Evolutionary conservation across 2,888 invertebrate species (phyloP), one percentile per base, ranked within the genome.

Genomic region (Dendrolimus houi): DNA sequence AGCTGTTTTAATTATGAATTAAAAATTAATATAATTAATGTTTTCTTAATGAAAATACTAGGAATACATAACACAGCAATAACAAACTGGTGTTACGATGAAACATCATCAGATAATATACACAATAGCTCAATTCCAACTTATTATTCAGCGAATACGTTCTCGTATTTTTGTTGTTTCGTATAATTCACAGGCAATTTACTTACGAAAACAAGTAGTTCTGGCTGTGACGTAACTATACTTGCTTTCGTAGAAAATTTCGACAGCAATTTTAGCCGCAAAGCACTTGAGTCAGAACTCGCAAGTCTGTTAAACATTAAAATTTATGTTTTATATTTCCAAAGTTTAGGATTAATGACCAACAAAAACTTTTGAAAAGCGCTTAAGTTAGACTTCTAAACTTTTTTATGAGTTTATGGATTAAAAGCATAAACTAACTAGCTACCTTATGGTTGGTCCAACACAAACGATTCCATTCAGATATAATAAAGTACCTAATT

Each of bases 381-480:
- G 47, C 9, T 12, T 12, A 47, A 47, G 47, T 52, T 17, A 13
- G 53, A 54, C 54, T 56, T 56, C 54, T 53, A 56, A 56, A 56
- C 54, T 58, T 56, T 29, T 29, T 47, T 47, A 47, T 47, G 9
- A 47, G 47, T 10, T 47, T 47, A 47, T 47, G 47, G 47, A 47
- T 12, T 47, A 47, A 8, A 47, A 29, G 29, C 29, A 29, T 29
- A 29, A 29, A 29, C 29, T 29, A 6, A 6, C 29, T 29, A 6
- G 29, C 29, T 29, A 29, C 29, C 3, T 29, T 29, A 29, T 29
- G 29, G 29, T 29, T 29, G 29, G 29, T 29, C 29, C 3, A 29
- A 29, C 3, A 29, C 29, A 29, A 29, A 29, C 29, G 29, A 6
- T 29, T 29, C 29, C 29, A 29, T 29, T 29, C 29, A 6, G 6